These are phyloP conservation scores for Clanis bilineata DNA, from an alignment of 2,888 invertebrate species.

Conservation along the genomic window DNA sequence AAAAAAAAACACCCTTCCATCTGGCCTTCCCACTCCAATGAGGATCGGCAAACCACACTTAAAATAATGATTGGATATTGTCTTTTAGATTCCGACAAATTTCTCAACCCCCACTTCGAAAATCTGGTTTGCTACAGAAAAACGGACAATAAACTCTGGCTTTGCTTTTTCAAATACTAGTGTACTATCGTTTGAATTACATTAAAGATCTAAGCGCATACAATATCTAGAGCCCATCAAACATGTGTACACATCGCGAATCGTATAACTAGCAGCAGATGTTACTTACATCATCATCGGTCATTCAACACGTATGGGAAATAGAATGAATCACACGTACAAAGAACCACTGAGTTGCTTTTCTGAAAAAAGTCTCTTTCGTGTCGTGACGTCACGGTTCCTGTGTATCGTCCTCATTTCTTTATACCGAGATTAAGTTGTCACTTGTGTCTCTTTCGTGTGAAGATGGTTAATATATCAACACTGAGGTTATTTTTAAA, in stretches of 20 bases:
- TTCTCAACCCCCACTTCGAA: too few relatives aligned
- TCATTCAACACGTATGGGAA: slow-evolving; percentile 9
- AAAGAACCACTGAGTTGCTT: not conserved
- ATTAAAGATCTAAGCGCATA: not conserved
- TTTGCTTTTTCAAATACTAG: too few relatives aligned
- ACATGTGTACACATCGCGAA: not conserved
- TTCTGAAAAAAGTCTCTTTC: not conserved
- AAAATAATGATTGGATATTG: too few relatives aligned
- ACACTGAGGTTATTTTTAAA: not conserved
- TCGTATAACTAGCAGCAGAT: not conserved
- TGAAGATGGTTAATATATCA: not conserved
- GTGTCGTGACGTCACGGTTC: slow-evolving; percentile 1
- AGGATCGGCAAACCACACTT: too few relatives aligned
- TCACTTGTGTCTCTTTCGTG: not conserved
- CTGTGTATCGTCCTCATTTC: not conserved
- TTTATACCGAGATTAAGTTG: slow-evolving; percentile 7
- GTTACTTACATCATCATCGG: slow-evolving; percentile 8
- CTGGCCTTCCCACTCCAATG: too few relatives aligned
- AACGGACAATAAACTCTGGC: too few relatives aligned
- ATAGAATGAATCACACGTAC: not conserved
- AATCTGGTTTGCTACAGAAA: too few relatives aligned
- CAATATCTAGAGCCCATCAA: not conserved
- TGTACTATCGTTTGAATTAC: not conserved
- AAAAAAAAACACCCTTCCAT: too few relatives aligned
- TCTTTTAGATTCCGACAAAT: too few relatives aligned